Evolutionary conservation across 2,113 vertebrate genomes (phyloP).

Genomic region (Clupea harengus): DNA sequence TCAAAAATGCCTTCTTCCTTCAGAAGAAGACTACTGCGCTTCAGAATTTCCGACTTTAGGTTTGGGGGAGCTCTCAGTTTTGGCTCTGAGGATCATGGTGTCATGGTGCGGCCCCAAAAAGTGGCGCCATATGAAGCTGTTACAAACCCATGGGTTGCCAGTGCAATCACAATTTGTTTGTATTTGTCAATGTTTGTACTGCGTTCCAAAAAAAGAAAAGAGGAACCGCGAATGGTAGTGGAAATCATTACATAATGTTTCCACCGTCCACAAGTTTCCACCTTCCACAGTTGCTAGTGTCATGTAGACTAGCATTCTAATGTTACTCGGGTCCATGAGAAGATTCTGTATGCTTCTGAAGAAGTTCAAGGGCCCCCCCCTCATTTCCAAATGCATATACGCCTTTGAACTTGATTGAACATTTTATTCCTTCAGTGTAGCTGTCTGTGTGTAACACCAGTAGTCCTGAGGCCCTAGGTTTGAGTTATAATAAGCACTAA

Average conservation of each 20-base stretch:
- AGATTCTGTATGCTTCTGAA: neutral
- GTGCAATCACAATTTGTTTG: neutral
- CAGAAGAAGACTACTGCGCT: neutral
- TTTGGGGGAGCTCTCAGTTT: too few relatives aligned
- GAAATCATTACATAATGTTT: conserved; percentile 2
- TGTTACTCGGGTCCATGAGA: neutral
- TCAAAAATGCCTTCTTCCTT: neutral
- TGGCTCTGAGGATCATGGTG: too few relatives aligned
- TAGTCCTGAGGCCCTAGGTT: too few relatives aligned
- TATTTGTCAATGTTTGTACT: neutral
- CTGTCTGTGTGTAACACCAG: too few relatives aligned
- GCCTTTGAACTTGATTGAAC: neutral
- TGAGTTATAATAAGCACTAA: neutral
- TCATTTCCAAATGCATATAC: neutral
- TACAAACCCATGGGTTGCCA: neutral
- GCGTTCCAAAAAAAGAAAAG: neutral
- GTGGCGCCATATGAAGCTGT: neutral
- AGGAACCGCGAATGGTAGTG: neutral
- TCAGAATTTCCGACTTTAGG: neutral
- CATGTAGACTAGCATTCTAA: neutral
- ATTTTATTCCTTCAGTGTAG: neutral
- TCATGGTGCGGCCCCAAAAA: neutral
- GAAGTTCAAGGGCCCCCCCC: neutral
- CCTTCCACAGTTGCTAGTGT: neutral
- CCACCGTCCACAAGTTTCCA: neutral